Percentiles rank a stretch among this genome's conserved stretches.
Conservation (phyloP, 2,797 vertebrate species). For the Mustela erminea region DNA sequence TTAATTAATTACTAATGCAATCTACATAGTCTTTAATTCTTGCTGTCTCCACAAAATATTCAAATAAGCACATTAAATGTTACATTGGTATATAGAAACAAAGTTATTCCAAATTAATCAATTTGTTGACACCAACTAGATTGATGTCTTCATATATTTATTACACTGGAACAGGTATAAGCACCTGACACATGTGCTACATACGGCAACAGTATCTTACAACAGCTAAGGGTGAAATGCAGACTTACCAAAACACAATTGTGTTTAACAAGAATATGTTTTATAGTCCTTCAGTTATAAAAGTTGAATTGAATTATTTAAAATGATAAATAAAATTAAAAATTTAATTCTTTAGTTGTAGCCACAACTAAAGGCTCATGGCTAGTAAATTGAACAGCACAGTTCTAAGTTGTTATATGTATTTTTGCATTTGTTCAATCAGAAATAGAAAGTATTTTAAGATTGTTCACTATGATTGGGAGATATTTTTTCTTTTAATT, state of each 20-base stretch:
- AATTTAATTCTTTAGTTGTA: neutral
- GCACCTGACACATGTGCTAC: neutral
- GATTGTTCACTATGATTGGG: neutral
- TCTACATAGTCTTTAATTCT: neutral
- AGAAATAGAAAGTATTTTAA: neutral
- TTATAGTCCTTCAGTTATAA: neutral
- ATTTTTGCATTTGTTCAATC: neutral
- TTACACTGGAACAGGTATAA: neutral
- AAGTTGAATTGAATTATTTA: neutral
- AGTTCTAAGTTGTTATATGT: neutral
- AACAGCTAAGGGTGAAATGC: neutral
- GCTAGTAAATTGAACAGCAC: neutral
- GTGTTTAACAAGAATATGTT: neutral
- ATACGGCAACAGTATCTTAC: neutral
- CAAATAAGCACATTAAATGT: neutral
- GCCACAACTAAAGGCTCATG: neutral
- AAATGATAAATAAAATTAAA: neutral
- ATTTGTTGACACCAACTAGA: neutral
- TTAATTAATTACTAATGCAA: neutral
- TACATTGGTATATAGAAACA: neutral
- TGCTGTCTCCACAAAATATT: neutral
- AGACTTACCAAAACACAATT: neutral
- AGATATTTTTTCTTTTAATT: neutral
- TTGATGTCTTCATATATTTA: neutral
- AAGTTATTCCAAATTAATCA: neutral